Conservation (phyloP, 64 coral and sea anemone genomes). For the Platygyra sinensis region DNA sequence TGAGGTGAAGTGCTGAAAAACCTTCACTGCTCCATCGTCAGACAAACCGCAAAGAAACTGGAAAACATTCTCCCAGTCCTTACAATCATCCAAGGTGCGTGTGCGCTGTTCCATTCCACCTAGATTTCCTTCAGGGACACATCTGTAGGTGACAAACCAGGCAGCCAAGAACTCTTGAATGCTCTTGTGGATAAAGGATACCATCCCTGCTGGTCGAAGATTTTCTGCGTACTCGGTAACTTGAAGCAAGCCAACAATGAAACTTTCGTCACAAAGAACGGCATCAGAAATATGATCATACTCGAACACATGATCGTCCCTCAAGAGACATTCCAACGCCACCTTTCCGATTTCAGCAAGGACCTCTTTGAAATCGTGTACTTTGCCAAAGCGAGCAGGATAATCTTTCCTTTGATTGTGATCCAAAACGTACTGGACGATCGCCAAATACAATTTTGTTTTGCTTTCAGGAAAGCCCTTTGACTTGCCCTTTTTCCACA, state of each 20-base stretch:
- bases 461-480: too few relatives aligned
- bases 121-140: neutral
- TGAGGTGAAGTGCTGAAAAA: too few relatives aligned
- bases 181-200: too few relatives aligned
- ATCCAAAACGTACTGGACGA: neutral
- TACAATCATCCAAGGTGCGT: neutral
- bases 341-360: neutral
- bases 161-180: neutral
- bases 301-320: too few relatives aligned
- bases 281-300: too few relatives aligned
- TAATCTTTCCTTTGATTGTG: neutral
- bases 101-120: neutral
- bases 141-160: neutral
- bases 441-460: too few relatives aligned
- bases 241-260: neutral
- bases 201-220: neutral
- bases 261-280: neutral
- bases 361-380: neutral
- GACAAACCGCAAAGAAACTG: too few relatives aligned
- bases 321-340: too few relatives aligned
- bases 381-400: neutral
- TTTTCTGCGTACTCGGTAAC: neutral
- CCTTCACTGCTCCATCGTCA: too few relatives aligned
- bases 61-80: too few relatives aligned
- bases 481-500: too few relatives aligned